phyloP scores from a whole-genome alignment of 2,113 vertebrate genomes.

The Hirundichthys speculiger region DNA sequence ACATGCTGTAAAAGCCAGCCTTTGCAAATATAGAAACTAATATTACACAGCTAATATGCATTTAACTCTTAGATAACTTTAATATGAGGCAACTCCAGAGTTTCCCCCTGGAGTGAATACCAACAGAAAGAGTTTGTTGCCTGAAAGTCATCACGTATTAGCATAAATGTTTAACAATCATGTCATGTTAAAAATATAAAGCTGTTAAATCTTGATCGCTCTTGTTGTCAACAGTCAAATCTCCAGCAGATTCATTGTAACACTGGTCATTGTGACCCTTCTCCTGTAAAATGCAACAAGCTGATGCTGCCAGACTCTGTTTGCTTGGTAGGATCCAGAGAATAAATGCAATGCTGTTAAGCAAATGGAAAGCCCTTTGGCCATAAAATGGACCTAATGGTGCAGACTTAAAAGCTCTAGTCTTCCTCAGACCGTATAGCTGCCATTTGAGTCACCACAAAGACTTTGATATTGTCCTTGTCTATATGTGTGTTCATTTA shows the following conservation, averaged over 20 bases:
- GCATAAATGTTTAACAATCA: neutral
- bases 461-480: neutral
- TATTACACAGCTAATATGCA: too few relatives aligned
- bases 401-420: constrained; percentile 55
- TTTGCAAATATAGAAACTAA: too few relatives aligned
- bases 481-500: constrained; percentile 7
- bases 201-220: too few relatives aligned
- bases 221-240: neutral
- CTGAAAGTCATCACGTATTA: neutral
- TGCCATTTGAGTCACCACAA: constrained; percentile 18
- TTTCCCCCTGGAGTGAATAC: too few relatives aligned
- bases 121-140: neutral
- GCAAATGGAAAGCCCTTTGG: constrained; percentile 26
- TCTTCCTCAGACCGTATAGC: constrained; percentile 13
- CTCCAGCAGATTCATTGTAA: neutral
- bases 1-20: too few relatives aligned
- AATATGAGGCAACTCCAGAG: too few relatives aligned
- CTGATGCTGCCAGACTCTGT: constrained; percentile 10
- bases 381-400: constrained; percentile 54
- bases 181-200: too few relatives aligned
- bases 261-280: neutral
- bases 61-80: too few relatives aligned
- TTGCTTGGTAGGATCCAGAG: constrained; percentile 10
- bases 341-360: constrained; percentile 26
- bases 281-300: neutral